Evolutionary conservation across 2,888 invertebrate genomes (phyloP).

Genomic region (Hedya salicella): DNA sequence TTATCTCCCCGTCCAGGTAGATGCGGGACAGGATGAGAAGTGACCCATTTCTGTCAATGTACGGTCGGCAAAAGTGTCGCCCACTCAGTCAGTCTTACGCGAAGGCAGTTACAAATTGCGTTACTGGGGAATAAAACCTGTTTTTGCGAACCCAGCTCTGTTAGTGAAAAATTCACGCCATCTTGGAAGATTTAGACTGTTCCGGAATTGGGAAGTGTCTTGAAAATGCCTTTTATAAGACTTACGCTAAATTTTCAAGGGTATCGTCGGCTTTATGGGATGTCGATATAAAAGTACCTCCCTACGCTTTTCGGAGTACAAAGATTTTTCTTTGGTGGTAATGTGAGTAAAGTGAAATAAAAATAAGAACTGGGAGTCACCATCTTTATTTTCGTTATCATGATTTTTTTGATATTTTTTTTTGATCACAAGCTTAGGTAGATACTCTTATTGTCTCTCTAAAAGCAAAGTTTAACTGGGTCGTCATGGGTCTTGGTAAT

Average conservation of each 20-base stretch:
- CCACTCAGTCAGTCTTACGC: constrained; percentile 49
- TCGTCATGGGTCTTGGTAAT: too few relatives aligned
- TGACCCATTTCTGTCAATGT: constrained; percentile 63
- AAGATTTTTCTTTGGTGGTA: too few relatives aligned
- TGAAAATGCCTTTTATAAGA: neutral
- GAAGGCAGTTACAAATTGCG: constrained; percentile 41
- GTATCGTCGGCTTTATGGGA: neutral
- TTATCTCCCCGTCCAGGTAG: constrained; percentile 46
- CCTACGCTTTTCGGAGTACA: too few relatives aligned
- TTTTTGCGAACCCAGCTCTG: constrained; percentile 34
- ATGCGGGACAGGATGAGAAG: constrained; percentile 54
- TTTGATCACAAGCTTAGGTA: too few relatives aligned
- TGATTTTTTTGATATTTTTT: too few relatives aligned
- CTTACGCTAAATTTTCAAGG: neutral
- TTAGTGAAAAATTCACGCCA: constrained; percentile 35
- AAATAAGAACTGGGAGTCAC: too few relatives aligned
- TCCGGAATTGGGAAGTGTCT: neutral
- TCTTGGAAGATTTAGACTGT: constrained; percentile 32
- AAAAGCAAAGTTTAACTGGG: too few relatives aligned
- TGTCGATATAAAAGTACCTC: neutral
- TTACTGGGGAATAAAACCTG: constrained; percentile 37
- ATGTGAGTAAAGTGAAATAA: too few relatives aligned
- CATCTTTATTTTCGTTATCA: too few relatives aligned
- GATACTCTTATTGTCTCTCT: too few relatives aligned
- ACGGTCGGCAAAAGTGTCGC: constrained; percentile 55